Evolutionary conservation across 2,888 invertebrate genomes (phyloP).

Genomic region (Theretra japonica): DNA sequence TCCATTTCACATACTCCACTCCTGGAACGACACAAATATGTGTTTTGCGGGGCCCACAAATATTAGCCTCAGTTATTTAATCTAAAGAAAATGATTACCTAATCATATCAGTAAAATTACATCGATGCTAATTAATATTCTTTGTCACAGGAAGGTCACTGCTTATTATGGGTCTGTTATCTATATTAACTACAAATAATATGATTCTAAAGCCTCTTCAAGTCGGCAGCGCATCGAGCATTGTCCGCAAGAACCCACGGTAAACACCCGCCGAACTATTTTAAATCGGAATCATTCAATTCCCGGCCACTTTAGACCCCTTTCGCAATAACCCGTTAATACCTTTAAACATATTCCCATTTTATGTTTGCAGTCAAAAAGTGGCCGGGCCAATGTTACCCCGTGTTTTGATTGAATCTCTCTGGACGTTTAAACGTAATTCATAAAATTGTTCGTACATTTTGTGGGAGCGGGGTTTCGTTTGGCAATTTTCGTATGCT

Average conservation of each 20-base stretch:
- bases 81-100: too few species aligned
- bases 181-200: background rate
- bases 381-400: background rate
- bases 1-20: too few species aligned
- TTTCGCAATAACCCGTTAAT: constrained; percentile 11
- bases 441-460: constrained; percentile 3
- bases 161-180: too few species aligned
- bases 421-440: constrained; percentile 30
- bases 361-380: constrained; percentile 1
- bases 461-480: background rate
- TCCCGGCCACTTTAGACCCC: background rate
- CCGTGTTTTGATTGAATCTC: constrained; percentile 45
- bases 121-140: too few species aligned
- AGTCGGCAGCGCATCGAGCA: background rate
- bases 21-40: too few species aligned
- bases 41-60: too few species aligned
- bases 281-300: constrained; percentile 4
- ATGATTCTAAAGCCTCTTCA: background rate
- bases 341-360: background rate
- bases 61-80: too few species aligned
- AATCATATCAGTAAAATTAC: too few species aligned
- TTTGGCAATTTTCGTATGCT: background rate
- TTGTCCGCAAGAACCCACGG: background rate
- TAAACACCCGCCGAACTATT: background rate
- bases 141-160: too few species aligned